phyloP scores from a whole-genome alignment of 2,888 invertebrate genomes.

The Hybos culiciformis region DNA sequence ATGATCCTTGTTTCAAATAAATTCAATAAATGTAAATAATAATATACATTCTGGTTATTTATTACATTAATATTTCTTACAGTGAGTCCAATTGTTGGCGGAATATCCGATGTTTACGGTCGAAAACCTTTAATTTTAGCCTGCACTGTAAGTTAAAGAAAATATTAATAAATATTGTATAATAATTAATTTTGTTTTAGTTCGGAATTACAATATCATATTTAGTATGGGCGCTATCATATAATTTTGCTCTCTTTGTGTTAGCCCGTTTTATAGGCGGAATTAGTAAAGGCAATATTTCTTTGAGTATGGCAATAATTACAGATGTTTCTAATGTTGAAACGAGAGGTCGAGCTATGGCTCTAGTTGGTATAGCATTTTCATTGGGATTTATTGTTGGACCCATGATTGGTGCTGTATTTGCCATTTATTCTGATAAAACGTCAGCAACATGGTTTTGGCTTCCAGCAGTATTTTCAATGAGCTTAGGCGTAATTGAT shows the following conservation, averaged over 20 bases:
- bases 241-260: conserved; percentile 80
- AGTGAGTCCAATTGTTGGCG: conserved; percentile 89
- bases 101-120: conserved; percentile 89
- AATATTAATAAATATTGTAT: neutral
- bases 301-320: conserved; percentile 86
- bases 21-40: too few species aligned
- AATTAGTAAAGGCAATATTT: conserved; percentile 92
- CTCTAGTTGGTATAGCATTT: conserved; percentile 93
- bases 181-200: conserved; percentile 36
- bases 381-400: conserved; percentile 95
- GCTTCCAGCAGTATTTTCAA: conserved; percentile 65
- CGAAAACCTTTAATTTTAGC: conserved; percentile 72
- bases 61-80: too few species aligned
- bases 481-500: conserved; percentile 61
- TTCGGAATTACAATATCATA: conserved; percentile 75
- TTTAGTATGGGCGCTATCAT: conserved; percentile 76
- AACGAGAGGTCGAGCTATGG: conserved; percentile 90
- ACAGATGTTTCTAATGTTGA: conserved; percentile 77
- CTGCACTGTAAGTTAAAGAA: conserved; percentile 54
- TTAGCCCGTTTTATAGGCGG: conserved; percentile 87
- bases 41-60: too few species aligned
- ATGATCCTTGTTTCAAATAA: too few species aligned
- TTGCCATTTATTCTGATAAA: conserved; percentile 54
- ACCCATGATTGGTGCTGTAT: conserved; percentile 85
- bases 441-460: conserved; percentile 60